Conservation (phyloP, 2,888 invertebrate genomes). For the Crocallis elinguaria region DNA sequence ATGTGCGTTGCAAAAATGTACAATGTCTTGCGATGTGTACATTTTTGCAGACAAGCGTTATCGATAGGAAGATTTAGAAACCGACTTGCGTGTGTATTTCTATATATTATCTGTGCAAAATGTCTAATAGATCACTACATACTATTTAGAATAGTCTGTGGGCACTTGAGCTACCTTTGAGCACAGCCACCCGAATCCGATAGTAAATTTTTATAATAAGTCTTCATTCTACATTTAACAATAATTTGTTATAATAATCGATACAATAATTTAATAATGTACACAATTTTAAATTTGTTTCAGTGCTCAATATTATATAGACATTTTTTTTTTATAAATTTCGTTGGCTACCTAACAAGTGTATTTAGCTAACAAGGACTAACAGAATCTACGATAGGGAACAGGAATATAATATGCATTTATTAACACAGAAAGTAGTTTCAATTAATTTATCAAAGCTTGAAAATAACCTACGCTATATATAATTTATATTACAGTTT, state of each 20-base stretch:
- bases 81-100: constrained; percentile 59
- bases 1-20: constrained; percentile 27
- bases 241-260: constrained; percentile 37
- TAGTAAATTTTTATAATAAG: constrained; percentile 66
- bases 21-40: constrained; percentile 1
- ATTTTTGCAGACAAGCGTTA: constrained; percentile 23
- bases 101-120: constrained; percentile 79
- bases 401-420: constrained; percentile 66
- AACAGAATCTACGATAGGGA: constrained; percentile 70
- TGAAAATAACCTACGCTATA: constrained; percentile 29
- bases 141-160: constrained; percentile 79
- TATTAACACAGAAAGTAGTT: constrained; percentile 41
- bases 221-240: constrained; percentile 72
- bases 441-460: constrained; percentile 31
- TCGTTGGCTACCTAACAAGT: constrained; percentile 82
- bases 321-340: constrained; percentile 70
- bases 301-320: constrained; percentile 80
- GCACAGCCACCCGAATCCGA: constrained; percentile 51
- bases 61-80: constrained; percentile 47
- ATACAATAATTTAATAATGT: constrained; percentile 45
- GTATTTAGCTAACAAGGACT: constrained; percentile 66
- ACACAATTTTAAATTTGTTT: constrained; percentile 70
- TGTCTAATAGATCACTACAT: constrained; percentile 76
- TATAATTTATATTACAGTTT: constrained; percentile 31
- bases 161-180: constrained; percentile 64